phyloP scores from a whole-genome alignment of 1,140 invertebrate genomes.

The Callitettix versicolor region DNA sequence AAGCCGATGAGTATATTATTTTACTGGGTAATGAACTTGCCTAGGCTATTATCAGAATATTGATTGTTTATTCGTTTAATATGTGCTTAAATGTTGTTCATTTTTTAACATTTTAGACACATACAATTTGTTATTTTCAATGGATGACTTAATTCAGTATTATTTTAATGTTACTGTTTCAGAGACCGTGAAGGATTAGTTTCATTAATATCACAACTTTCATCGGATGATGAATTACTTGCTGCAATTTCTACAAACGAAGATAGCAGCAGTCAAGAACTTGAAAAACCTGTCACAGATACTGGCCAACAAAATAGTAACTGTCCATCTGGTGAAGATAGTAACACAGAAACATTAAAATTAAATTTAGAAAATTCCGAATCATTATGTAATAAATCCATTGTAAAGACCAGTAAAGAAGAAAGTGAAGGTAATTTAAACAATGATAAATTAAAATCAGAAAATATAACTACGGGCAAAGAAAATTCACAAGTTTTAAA shows the following conservation, averaged over 20 bases:
- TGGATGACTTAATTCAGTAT: too few relatives aligned
- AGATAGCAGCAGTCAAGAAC: slow-evolving; percentile 49
- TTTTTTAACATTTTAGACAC: too few relatives aligned
- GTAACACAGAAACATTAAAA: background rate
- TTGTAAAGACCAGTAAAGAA: slow-evolving; percentile 27
- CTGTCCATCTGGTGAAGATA: background rate
- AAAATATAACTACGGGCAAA: slow-evolving; percentile 8
- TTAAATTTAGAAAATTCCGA: background rate
- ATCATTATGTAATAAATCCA: slow-evolving; percentile 25
- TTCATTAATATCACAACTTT: slow-evolving; percentile 57
- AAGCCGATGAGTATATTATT: too few relatives aligned
- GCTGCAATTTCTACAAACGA: slow-evolving; percentile 47
- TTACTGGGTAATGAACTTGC: too few relatives aligned
- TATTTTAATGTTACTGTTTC: slow-evolving; percentile 18
- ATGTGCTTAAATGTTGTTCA: too few relatives aligned
- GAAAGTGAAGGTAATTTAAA: slow-evolving; percentile 23
- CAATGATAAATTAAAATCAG: slow-evolving; percentile 15
- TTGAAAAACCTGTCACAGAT: slow-evolving; percentile 38
- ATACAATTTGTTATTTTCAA: too few relatives aligned
- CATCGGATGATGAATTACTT: slow-evolving; percentile 49
- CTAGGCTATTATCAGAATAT: too few relatives aligned
- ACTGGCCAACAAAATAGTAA: slow-evolving; percentile 33
- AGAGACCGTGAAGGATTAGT: slow-evolving; percentile 65
- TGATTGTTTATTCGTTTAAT: too few relatives aligned
- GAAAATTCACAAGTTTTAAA: background rate